A percentile compares a stretch with the other conserved stretches of the same genome.
phyloP scores from a whole-genome alignment of 2,797 vertebrate genomes.

The Liasis olivaceus region DNA sequence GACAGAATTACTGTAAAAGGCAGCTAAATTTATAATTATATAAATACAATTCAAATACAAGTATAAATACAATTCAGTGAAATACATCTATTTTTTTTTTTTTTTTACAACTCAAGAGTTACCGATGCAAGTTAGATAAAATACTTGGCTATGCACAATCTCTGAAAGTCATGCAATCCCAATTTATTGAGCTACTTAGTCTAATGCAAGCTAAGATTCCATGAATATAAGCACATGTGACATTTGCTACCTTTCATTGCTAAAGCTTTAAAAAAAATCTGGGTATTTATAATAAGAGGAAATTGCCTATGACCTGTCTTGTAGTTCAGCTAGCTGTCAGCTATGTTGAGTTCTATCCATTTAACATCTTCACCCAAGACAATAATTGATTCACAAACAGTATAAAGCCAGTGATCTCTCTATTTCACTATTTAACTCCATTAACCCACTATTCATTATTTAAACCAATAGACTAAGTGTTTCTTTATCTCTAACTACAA shows the following conservation, averaged over 20 bases:
- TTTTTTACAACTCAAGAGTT: neutral
- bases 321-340: neutral
- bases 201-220: neutral
- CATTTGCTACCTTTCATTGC: neutral
- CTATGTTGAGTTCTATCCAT: neutral
- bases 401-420: neutral
- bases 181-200: neutral
- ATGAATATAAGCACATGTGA: neutral
- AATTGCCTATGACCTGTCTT: neutral
- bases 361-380: neutral
- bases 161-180: neutral
- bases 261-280: neutral
- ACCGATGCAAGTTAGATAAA: neutral
- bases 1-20: conserved; percentile 12
- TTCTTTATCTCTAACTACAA: neutral
- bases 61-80: too few relatives aligned
- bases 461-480: neutral
- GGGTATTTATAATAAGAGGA: neutral
- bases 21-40: neutral
- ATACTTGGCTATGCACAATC: neutral
- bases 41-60: neutral
- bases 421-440: neutral
- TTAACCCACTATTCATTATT: neutral
- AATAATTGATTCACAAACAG: neutral
- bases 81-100: too few relatives aligned